Evolutionary conservation across 2,113 vertebrate genomes (phyloP).

Genomic region (Macquaria ambigua): DNA sequence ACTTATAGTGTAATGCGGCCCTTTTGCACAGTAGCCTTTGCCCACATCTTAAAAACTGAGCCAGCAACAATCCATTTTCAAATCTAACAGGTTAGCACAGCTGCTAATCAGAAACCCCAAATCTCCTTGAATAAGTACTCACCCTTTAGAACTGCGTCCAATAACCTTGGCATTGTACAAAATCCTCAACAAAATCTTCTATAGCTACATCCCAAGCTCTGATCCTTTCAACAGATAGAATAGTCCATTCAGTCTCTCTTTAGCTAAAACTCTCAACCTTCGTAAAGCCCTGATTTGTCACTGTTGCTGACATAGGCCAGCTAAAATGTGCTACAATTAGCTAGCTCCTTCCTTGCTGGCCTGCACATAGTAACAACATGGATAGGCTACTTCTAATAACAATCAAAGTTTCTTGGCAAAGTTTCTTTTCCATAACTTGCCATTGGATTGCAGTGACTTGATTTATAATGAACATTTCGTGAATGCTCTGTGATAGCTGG

Average conservation of each 20-base stretch:
- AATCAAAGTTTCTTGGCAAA: background rate
- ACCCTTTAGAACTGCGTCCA: slow-evolving; percentile 1
- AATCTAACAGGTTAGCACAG: background rate
- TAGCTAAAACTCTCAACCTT: background rate
- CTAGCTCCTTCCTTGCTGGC: background rate
- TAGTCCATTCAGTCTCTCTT: background rate
- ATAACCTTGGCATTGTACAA: background rate
- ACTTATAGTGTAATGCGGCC: background rate
- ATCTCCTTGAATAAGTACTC: background rate
- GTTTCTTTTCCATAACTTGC: background rate
- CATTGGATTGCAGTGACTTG: background rate
- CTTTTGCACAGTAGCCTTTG: background rate
- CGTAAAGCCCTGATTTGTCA: background rate
- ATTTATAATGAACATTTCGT: background rate
- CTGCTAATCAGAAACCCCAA: background rate
- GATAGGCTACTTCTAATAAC: background rate
- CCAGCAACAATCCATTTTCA: background rate
- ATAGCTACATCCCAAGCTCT: background rate
- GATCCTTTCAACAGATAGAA: background rate
- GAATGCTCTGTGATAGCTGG: background rate
- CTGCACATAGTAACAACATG: background rate
- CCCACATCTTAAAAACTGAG: background rate
- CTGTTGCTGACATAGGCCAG: background rate
- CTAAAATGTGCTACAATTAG: background rate
- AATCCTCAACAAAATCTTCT: background rate